Evolutionary conservation across 2,797 vertebrate genomes (phyloP).

Genomic region (Labeo calbasu): DNA sequence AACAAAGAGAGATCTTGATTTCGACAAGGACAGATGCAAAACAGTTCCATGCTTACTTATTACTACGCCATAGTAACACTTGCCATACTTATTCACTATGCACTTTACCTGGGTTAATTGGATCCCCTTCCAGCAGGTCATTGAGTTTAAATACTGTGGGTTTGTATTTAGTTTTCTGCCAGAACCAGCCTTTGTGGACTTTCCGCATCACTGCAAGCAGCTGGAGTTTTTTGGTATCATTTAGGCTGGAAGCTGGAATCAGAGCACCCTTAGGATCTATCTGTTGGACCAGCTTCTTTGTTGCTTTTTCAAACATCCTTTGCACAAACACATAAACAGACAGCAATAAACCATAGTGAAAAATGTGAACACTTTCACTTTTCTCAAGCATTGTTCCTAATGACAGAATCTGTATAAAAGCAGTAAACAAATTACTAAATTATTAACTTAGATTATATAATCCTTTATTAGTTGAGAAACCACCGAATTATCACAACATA

Average conservation of each 20-base stretch:
- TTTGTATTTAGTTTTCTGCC: slow-evolving; percentile 91
- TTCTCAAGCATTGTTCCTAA: neutral
- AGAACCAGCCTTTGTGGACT: slow-evolving; percentile 80
- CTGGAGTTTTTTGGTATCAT: slow-evolving; percentile 85
- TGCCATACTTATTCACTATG: neutral
- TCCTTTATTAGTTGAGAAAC: neutral
- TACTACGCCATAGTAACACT: no score
- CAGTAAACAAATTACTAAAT: neutral
- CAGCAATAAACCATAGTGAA: neutral
- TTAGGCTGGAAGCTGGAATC: slow-evolving; percentile 84
- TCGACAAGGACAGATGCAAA: neutral
- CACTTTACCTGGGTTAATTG: slow-evolving; percentile 64
- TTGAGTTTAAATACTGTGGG: slow-evolving; percentile 84
- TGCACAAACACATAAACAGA: slow-evolving; percentile 26
- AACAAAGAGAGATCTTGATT: slow-evolving; percentile 6
- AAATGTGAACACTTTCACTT: neutral
- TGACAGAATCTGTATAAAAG: neutral
- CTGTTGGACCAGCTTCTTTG: slow-evolving; percentile 85
- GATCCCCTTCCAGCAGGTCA: slow-evolving; percentile 80
- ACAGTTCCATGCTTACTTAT: neutral
- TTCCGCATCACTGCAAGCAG: slow-evolving; percentile 86
- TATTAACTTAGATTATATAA: neutral
- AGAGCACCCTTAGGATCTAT: slow-evolving; percentile 84
- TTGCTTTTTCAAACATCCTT: slow-evolving; percentile 91
- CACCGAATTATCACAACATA: neutral